Evolutionary conservation across 53 echinoderm and acorn worm genomes (phyloP).

Genomic region (Hippasteria phrygiana): DNA sequence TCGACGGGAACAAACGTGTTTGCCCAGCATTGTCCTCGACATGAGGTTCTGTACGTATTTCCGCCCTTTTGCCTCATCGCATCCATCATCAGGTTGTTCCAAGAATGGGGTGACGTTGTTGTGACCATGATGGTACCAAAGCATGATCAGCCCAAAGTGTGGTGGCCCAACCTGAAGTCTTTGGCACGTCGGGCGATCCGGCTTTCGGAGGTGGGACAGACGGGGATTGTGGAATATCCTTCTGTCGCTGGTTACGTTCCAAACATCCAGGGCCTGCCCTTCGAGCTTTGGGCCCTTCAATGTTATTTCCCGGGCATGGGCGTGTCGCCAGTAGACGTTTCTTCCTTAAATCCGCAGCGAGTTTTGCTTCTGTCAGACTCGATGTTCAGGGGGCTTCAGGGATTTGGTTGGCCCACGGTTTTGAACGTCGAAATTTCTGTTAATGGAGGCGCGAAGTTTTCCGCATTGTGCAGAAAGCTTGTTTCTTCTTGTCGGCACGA

Average conservation of each 20-base stretch:
- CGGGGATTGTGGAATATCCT: not conserved
- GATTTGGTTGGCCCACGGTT: slow-evolving; percentile 17
- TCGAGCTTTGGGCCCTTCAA: not conserved
- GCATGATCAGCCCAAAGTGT: not conserved
- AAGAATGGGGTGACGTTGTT: too few relatives aligned
- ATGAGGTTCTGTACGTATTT: slow-evolving; percentile 9
- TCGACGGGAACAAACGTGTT: not conserved
- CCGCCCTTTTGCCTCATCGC: slow-evolving; percentile 11
- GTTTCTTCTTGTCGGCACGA: not conserved
- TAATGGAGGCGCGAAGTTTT: not conserved
- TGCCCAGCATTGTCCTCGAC: slow-evolving; percentile 12
- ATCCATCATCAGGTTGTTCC: not conserved
- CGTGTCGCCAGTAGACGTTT: too few relatives aligned
- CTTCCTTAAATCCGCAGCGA: not conserved
- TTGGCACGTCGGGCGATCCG: not conserved
- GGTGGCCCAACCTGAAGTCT: not conserved
- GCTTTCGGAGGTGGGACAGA: not conserved
- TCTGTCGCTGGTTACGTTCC: not conserved
- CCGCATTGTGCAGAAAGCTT: not conserved
- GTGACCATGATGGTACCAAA: not conserved
- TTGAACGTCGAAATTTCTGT: not conserved
- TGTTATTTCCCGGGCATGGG: not conserved
- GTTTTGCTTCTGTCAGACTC: not conserved
- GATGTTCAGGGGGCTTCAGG: slow-evolving; percentile 10
- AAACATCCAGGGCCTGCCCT: not conserved